Evolutionary conservation across 2,113 vertebrate species (phyloP).

Genomic region (Alethe castanea): DNA sequence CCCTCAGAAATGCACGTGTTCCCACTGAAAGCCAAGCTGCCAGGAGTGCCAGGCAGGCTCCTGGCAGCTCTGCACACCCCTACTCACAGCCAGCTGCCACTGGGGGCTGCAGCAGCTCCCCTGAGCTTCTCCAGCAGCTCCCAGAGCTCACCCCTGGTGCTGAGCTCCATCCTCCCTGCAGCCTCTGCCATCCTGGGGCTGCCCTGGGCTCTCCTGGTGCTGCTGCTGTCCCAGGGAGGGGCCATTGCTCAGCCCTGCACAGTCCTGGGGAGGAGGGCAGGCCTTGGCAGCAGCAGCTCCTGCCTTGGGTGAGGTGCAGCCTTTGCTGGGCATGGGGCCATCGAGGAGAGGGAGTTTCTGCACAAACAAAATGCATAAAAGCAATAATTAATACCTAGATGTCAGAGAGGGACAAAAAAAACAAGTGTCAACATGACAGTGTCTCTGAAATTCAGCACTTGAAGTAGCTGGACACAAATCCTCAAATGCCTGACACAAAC

Average conservation of each 20-base stretch:
- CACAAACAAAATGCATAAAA: background rate
- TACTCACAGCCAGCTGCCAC: background rate
- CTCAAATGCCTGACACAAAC: background rate
- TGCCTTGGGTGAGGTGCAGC: background rate
- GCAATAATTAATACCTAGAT: background rate
- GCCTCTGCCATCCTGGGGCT: background rate
- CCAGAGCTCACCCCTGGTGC: background rate
- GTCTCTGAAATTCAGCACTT: background rate
- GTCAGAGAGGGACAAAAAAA: background rate
- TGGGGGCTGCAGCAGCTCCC: background rate
- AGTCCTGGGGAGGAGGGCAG: background rate
- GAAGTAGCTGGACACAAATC: background rate
- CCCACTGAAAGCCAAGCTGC: background rate
- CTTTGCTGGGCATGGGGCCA: slow-evolving; percentile 19
- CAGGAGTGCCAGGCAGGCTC: background rate
- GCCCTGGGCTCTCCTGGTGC: background rate
- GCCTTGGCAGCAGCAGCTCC: background rate
- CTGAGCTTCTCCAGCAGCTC: background rate
- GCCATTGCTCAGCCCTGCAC: slow-evolving; percentile 48
- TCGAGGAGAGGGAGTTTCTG: slow-evolving; percentile 67
- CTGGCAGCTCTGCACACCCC: background rate
- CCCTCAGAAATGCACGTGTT: background rate
- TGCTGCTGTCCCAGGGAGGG: background rate
- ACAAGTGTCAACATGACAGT: background rate
- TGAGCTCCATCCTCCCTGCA: background rate